Conservation (phyloP, 2,888 invertebrate genomes). For the Megaustenia siamemsis region DNA sequence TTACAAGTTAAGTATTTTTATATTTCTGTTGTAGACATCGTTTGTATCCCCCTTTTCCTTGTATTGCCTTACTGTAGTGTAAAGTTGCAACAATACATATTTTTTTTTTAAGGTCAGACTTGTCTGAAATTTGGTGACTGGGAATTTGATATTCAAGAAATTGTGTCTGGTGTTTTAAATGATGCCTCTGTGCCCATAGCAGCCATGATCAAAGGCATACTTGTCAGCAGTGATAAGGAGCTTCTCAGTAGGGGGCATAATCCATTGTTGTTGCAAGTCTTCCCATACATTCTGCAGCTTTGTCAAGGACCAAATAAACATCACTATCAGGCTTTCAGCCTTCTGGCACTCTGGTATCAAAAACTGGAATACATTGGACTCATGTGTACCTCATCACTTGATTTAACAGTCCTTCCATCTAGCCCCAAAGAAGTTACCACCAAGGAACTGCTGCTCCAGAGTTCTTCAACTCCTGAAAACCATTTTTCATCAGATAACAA, state of each 20-base stretch:
- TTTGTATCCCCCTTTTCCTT: too few relatives aligned
- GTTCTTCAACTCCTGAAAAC: too few relatives aligned
- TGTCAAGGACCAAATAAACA: slow-evolving; percentile 44
- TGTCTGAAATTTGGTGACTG: slow-evolving; percentile 1
- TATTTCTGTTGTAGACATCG: too few relatives aligned
- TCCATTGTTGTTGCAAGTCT: slow-evolving; percentile 40
- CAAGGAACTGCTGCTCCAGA: too few relatives aligned
- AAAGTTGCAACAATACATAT: too few relatives aligned
- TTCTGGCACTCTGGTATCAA: slow-evolving; percentile 57
- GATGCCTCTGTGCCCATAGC: slow-evolving; percentile 12
- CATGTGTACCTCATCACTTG: background rate
- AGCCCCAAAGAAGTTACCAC: too few relatives aligned
- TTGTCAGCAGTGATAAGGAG: slow-evolving; percentile 16
- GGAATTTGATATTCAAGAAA: background rate
- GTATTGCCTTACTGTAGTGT: too few relatives aligned
- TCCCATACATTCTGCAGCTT: slow-evolving; percentile 40
- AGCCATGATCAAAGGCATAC: slow-evolving; percentile 44
- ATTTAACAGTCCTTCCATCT: too few relatives aligned
- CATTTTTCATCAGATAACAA: background rate
- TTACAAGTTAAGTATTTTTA: too few relatives aligned
- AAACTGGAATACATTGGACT: slow-evolving; percentile 37
- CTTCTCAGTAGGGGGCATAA: background rate
- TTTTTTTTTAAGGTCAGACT: background rate
- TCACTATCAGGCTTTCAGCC: slow-evolving; percentile 57
- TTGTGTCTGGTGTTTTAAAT: background rate